phyloP scores from a whole-genome alignment of 35 echinoderm and acorn worm genomes.

The Lytechinus pictus region DNA sequence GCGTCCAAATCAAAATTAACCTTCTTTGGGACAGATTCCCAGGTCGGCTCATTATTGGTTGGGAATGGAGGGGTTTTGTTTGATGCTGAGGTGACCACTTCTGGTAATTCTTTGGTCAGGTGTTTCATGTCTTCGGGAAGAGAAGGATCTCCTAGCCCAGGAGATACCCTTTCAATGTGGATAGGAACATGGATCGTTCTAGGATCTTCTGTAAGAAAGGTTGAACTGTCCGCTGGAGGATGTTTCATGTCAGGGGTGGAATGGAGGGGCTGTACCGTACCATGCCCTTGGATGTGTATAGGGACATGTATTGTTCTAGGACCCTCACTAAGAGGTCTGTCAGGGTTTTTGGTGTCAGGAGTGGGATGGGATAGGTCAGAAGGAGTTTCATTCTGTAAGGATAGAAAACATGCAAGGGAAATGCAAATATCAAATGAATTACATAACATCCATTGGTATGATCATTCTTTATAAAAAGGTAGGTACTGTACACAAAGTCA shows the following conservation, averaged over 20 bases:
- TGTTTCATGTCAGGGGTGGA: background rate
- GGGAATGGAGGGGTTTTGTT: constrained; percentile 32
- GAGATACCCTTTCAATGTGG: background rate
- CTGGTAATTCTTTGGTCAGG: background rate
- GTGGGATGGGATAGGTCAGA: constrained; percentile 39
- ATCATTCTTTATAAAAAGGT: constrained; percentile 9
- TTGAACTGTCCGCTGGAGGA: background rate
- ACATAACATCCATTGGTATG: background rate
- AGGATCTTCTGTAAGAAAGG: background rate
- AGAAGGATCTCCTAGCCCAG: background rate
- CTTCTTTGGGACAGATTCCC: constrained; percentile 23
- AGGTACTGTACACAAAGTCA: background rate
- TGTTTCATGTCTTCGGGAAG: constrained; percentile 16
- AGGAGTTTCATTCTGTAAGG: constrained; percentile 39
- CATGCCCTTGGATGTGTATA: background rate
- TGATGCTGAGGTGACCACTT: background rate
- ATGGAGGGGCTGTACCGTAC: background rate
- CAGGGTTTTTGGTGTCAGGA: constrained; percentile 12
- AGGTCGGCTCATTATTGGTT: background rate
- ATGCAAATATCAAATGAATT: constrained; percentile 40
- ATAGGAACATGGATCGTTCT: background rate
- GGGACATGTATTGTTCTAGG: background rate
- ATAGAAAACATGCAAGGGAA: constrained; percentile 52
- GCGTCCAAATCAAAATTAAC: constrained; percentile 48
- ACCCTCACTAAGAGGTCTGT: background rate